Base-by-base conservation (phyloP, 2,888 invertebrate species). In the Allygus modestus region DNA sequence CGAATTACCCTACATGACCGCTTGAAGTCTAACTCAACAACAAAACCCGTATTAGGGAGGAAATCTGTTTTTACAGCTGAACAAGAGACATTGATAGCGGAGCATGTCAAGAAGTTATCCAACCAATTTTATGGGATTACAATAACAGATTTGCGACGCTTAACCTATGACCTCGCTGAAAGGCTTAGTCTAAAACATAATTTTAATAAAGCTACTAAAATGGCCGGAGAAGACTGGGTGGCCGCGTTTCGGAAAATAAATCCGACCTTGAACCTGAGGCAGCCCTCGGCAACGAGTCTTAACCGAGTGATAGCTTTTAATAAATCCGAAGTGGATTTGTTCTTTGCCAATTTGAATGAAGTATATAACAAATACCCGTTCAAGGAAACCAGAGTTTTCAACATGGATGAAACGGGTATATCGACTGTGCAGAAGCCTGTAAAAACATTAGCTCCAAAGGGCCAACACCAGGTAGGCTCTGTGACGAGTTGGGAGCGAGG, bases 341-440 rank as follows among this genome's bases (percentile, higher is more conserved):
- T 89, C 82, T 88, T 86, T 84, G 77, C 81, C 4, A 87, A 88
- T 54, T 85, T 89, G 84, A 26, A 33, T 0, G 75, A 23, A 26
- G 23, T 88, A 7, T 87, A 88, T 87, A 79, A 85, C 37, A 82
- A 75, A 84, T 41, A 73, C 51, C 7, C n/a, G n/a, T 85, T 84
- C 26, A 11, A 17, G 41, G 85, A 88, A n/a, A 75, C 86, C 77
- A 84, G 86, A 17, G 88, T 90, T 17, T 91, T 88, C 86, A 91
- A 91, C 86, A 88, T 89, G 91, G n/a, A 91, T 82, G 91, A 91
- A 89, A 91, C 90, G 0, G 90, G 90, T 0, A 89, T 91, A 54
- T 58, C 65, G 15, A 86, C 82, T 69, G 91, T 91, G 0, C 90
- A 90, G 87, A 86, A 86, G 0, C 89, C 90, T 0, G 89, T 87